Percentiles rank a stretch among this genome's conserved stretches.
Evolutionary conservation across 2,888 invertebrate species (phyloP).

Genomic region (Leptinotarsa rubiginosa): DNA sequence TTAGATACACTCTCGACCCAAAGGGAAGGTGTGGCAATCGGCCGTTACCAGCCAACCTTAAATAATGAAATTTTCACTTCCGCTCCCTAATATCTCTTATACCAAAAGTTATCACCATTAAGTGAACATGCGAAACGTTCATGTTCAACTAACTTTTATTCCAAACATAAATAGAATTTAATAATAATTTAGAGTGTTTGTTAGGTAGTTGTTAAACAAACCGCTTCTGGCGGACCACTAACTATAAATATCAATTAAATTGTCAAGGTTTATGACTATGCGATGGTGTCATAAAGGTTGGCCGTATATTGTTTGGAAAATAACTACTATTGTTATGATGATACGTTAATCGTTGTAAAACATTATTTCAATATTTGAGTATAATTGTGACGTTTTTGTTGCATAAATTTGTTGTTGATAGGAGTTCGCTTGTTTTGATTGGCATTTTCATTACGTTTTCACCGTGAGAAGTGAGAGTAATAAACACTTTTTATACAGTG

Average conservation of each 20-base stretch:
- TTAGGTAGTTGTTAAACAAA: conserved; percentile 7
- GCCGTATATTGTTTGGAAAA: neutral
- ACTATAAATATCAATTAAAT: conserved; percentile 18
- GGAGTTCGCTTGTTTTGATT: neutral
- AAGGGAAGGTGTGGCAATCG: neutral
- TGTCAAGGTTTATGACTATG: conserved; percentile 15
- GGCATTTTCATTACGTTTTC: too few relatives aligned
- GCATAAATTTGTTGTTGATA: neutral
- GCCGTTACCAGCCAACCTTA: neutral
- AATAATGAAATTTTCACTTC: neutral
- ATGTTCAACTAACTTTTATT: neutral
- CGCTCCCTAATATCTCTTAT: neutral
- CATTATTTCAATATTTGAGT: neutral
- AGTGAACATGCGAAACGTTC: neutral
- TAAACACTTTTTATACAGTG: too few relatives aligned
- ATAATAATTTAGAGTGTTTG: conserved; percentile 8
- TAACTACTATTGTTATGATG: neutral
- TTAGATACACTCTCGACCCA: neutral
- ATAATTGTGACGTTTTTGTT: neutral
- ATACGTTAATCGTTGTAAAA: neutral
- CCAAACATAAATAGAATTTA: neutral
- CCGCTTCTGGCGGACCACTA: neutral
- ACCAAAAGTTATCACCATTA: neutral
- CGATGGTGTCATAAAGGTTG: conserved; percentile 11
- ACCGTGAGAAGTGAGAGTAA: too few relatives aligned